Conservation (phyloP, 53 echinoderm and acorn worm genomes). For the Astropecten irregularis region DNA sequence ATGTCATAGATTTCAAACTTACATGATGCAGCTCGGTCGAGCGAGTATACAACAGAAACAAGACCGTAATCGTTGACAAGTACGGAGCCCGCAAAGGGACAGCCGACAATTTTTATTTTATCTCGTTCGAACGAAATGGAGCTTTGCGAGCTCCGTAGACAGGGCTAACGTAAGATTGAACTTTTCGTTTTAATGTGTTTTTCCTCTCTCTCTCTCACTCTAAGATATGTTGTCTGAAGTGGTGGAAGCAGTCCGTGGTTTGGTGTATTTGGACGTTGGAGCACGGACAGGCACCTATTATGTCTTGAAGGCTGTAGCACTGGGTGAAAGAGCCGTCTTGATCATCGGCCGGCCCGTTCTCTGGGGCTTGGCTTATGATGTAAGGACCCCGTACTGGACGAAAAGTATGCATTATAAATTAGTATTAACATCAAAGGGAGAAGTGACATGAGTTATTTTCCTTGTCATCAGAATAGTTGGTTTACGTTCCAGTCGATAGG, state of each 20-base stretch:
- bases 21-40: too few species aligned
- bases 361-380: conserved; percentile 59
- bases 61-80: too few species aligned
- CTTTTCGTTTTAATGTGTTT: not conserved
- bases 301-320: conserved; percentile 47
- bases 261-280: conserved; percentile 48
- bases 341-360: conserved; percentile 41
- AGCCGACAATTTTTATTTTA: too few species aligned
- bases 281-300: conserved; percentile 54
- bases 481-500: not conserved
- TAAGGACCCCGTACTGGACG: not conserved
- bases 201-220: not conserved
- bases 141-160: too few species aligned
- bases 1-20: too few species aligned
- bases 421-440: too few species aligned
- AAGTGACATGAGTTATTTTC: not conserved
- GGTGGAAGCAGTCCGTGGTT: conserved; percentile 40
- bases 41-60: too few species aligned
- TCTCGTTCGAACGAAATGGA: too few species aligned
- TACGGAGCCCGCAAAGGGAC: too few species aligned
- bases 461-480: not conserved
- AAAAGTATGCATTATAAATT: too few species aligned
- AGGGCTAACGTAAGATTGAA: too few species aligned
- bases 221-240: conserved; percentile 55
- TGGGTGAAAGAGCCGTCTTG: conserved; percentile 57